These are phyloP conservation scores for Ichneumoninae sp. DNA, from an alignment of 2,888 invertebrate genomes.

Conservation along the genomic window DNA sequence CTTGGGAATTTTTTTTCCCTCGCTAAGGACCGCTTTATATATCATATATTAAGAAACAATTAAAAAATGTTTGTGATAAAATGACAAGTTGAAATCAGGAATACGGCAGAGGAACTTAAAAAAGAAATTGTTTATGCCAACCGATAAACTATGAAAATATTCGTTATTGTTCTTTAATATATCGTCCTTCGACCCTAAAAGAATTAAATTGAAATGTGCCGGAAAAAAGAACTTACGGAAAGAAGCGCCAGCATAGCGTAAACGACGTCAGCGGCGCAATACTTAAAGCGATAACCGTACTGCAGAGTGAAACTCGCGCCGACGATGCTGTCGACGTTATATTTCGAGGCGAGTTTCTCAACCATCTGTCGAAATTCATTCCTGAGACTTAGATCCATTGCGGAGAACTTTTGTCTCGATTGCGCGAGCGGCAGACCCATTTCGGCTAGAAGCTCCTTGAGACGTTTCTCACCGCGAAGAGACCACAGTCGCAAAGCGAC, in stretches of 20 bases:
- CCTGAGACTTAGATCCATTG: slow-evolving; percentile 95
- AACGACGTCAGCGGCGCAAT: slow-evolving; percentile 93
- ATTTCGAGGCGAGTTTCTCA: slow-evolving; percentile 88
- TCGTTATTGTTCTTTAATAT: too few species aligned
- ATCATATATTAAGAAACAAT: too few species aligned
- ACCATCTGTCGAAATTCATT: slow-evolving; percentile 90
- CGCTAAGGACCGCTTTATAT: too few species aligned
- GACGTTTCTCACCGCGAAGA: slow-evolving; percentile 91
- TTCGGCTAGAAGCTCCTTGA: slow-evolving; percentile 95
- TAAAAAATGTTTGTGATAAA: too few species aligned
- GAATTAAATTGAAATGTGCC: background rate
- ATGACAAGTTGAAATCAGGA: too few species aligned
- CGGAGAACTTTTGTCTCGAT: slow-evolving; percentile 92
- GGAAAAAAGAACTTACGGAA: slow-evolving; percentile 84
- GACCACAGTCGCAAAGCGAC: slow-evolving; percentile 95
- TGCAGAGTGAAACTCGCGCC: slow-evolving; percentile 92
- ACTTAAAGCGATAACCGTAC: slow-evolving; percentile 92
- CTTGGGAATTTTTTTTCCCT: too few species aligned
- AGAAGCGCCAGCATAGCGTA: slow-evolving; percentile 92
- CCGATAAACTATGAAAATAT: too few species aligned
- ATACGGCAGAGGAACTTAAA: too few species aligned
- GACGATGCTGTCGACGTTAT: slow-evolving; percentile 89
- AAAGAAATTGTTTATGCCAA: too few species aligned
- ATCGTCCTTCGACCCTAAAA: too few species aligned
- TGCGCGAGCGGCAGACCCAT: slow-evolving; percentile 95